phyloP scores from a whole-genome alignment of 2,888 invertebrate genomes.

The Lamproptera curius region DNA sequence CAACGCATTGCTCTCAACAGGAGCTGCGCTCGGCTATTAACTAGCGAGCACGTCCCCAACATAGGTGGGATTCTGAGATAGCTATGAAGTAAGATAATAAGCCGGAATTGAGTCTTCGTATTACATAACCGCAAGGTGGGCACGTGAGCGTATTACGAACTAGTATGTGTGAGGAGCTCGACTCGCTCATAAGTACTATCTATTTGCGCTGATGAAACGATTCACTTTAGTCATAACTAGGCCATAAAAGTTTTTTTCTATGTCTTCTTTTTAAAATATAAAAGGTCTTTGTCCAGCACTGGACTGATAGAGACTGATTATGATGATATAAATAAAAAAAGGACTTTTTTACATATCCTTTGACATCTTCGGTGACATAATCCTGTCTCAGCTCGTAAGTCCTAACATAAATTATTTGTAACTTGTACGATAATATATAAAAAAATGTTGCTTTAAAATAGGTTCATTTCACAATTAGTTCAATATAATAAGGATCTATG shows the following conservation, averaged over 20 bases:
- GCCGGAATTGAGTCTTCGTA: slow-evolving; percentile 35
- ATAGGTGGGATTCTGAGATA: slow-evolving; percentile 31
- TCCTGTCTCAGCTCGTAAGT: no score
- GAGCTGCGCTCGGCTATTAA: slow-evolving; percentile 20
- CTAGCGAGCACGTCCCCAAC: slow-evolving; percentile 28
- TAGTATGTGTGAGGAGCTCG: neutral
- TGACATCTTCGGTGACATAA: no score
- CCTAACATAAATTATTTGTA: no score
- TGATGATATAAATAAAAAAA: no score
- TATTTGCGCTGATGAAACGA: slow-evolving; percentile 16
- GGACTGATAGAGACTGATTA: no score
- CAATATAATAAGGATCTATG: no score
- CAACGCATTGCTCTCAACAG: slow-evolving; percentile 6
- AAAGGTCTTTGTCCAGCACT: no score
- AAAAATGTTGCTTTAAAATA: no score
- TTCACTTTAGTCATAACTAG: neutral
- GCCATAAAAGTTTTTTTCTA: neutral
- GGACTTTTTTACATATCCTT: no score
- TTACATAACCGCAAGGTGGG: slow-evolving; percentile 38
- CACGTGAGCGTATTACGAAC: slow-evolving; percentile 33
- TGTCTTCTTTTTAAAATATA: no score
- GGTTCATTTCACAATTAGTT: no score
- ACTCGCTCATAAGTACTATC: slow-evolving; percentile 17
- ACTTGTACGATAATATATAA: no score
- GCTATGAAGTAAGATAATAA: slow-evolving; percentile 49